Conservation (phyloP, 1,140 invertebrate species). For the Brachionus asplanchnoidis region DNA sequence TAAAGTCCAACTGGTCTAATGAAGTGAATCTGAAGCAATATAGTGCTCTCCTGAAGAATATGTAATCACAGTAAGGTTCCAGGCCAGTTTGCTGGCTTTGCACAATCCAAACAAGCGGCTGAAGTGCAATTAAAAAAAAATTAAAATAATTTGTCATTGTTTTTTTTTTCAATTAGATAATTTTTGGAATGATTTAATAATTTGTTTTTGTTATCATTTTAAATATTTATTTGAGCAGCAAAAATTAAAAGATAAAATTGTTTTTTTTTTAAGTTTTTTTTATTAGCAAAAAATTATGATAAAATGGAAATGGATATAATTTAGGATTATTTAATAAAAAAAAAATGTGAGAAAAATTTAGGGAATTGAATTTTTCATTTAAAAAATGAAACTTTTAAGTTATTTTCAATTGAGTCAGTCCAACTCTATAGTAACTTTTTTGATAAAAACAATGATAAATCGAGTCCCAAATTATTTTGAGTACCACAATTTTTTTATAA, state of each 20-base stretch:
- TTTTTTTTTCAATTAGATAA: neutral
- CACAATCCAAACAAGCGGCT: neutral
- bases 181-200: neutral
- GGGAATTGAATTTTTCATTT: too few species aligned
- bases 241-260: neutral
- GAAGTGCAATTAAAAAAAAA: neutral
- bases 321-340: neutral
- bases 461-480: too few species aligned
- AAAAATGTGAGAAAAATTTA: too few species aligned
- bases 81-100: neutral
- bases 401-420: too few species aligned
- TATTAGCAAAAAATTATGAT: too few species aligned
- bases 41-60: neutral
- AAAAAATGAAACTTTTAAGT: too few species aligned
- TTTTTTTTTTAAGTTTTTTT: too few species aligned
- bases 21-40: neutral
- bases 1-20: neutral
- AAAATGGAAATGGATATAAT: too few species aligned
- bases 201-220: too few species aligned
- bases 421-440: too few species aligned
- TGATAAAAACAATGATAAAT: too few species aligned
- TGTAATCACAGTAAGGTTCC: neutral
- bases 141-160: neutral
- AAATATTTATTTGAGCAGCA: neutral
- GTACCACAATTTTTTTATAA: too few species aligned